Conservation (phyloP, 2,888 invertebrate genomes). For the Rhyacophila evoluta region DNA sequence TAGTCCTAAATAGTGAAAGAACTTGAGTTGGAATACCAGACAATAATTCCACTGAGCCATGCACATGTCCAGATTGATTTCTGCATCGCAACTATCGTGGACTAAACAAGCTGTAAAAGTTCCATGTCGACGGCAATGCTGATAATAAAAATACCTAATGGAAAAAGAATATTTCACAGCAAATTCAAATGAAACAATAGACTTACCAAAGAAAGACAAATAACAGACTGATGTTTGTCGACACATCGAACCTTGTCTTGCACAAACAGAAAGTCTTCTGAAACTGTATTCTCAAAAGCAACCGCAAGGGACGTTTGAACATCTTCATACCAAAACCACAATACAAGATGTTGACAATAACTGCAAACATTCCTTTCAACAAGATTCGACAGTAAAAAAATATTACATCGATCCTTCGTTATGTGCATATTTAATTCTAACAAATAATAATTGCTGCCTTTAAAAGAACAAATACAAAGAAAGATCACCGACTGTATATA, state of each 20-base stretch:
- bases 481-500: too few relatives aligned
- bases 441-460: too few relatives aligned
- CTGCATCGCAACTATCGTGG: neutral
- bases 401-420: neutral
- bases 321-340: neutral
- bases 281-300: neutral
- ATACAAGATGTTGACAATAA: neutral
- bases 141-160: neutral
- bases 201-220: conserved; percentile 1
- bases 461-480: too few relatives aligned
- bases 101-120: neutral
- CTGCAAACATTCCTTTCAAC: neutral
- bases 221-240: neutral
- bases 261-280: neutral
- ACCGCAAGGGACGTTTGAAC: neutral
- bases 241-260: neutral
- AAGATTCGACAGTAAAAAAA: neutral
- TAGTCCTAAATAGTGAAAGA: neutral
- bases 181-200: conserved; percentile 15
- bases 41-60: neutral
- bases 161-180: neutral
- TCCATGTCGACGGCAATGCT: neutral
- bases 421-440: too few relatives aligned
- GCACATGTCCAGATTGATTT: neutral
- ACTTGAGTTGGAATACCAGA: neutral